Evolutionary conservation across 1,140 invertebrate genomes (phyloP), one percentile per base, ranked within the genome.

Genomic region (Spodoptera frugiperda): DNA sequence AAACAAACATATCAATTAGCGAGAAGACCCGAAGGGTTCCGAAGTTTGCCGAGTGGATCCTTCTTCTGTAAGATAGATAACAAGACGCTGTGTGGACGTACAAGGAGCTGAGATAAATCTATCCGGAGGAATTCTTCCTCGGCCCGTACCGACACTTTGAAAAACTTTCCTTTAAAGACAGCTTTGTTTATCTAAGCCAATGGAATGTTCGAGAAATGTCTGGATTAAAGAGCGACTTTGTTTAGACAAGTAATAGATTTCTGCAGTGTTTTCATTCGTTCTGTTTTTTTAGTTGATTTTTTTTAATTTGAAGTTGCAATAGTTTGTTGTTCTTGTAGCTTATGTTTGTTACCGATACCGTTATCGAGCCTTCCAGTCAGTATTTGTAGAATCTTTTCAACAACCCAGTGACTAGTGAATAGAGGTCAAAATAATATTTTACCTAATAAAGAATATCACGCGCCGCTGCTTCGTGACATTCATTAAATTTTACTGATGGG

Each of bases 21-120:
- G 49, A 53, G 49, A 15, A 53, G 17, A 17, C 17, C n/a, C 49
- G 49, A 51, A n/a, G 15, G 8, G 4, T 53, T 17, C 2, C 49
- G 51, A 53, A 53, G 51, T 17, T 53, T 53, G 2, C 15, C 21
- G n/a, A 61, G n/a, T 10, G 17, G 14, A 10, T 25, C 10, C 25
- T n/a, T n/a, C 5, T 9, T 19, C 17, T 2, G 49, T 65, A 10
- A 44, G 33, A 53, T 10, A 11, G 61, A 65, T 65, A 48, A 65
- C 61, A 46, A 46, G 59, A 19, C 30, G 2, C 21, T 14, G 21
- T 15, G 54, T 39, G 30, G 9, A 39, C 33, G 33, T 39, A n/a
- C 33, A 61, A 61, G 14, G 30, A 17, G 30, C 57, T 61, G 11
- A 39, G 30, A 61, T 39, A 61, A 44, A 61, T 61, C n/a, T 39